Percentiles rank a stretch among this genome's conserved stretches.
These are phyloP conservation scores for Creontiades dilutus DNA, from an alignment of 2,888 invertebrate genomes.

Conservation along the genomic window DNA sequence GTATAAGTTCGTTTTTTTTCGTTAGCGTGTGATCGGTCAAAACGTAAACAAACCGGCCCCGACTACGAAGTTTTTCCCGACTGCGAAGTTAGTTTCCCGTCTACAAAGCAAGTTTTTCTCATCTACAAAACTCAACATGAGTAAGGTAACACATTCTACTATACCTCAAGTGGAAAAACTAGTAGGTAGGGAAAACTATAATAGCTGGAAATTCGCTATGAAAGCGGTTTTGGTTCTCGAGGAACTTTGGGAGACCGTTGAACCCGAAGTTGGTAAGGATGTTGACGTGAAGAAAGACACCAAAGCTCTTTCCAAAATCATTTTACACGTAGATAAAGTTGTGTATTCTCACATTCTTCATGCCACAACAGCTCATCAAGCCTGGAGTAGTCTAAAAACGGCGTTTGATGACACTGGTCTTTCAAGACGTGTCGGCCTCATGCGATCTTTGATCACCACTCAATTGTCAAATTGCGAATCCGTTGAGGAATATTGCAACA, in stretches of 20 bases:
- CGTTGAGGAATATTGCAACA: constrained; percentile 44
- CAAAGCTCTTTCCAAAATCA: constrained; percentile 5
- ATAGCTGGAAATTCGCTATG: constrained; percentile 19
- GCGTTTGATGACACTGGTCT: constrained; percentile 45
- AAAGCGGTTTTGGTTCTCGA: constrained; percentile 16
- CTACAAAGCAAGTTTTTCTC: too few relatives aligned
- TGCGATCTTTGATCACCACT: constrained; percentile 43
- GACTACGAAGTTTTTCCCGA: not conserved
- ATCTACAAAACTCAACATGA: not conserved
- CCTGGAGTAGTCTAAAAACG: not conserved
- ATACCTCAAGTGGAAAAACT: constrained; percentile 17
- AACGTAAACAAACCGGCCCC: not conserved
- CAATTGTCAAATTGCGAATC: constrained; percentile 42
- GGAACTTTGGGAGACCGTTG: constrained; percentile 13
- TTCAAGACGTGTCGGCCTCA: constrained; percentile 30
- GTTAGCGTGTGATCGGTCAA: not conserved
- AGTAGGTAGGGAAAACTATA: constrained; percentile 6
- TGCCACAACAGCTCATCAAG: not conserved
- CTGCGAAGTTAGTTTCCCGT: not conserved
- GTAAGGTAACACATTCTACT: constrained; percentile 1
- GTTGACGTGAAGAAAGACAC: not conserved
- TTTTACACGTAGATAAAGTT: not conserved
- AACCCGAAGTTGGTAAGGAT: constrained; percentile 12
- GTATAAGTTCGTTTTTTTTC: not conserved
- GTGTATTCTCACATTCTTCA: constrained; percentile 28